Evolutionary conservation across 2,888 invertebrate genomes (phyloP), one percentile per base, ranked within the genome.

Genomic region (Sesamia inferens): DNA sequence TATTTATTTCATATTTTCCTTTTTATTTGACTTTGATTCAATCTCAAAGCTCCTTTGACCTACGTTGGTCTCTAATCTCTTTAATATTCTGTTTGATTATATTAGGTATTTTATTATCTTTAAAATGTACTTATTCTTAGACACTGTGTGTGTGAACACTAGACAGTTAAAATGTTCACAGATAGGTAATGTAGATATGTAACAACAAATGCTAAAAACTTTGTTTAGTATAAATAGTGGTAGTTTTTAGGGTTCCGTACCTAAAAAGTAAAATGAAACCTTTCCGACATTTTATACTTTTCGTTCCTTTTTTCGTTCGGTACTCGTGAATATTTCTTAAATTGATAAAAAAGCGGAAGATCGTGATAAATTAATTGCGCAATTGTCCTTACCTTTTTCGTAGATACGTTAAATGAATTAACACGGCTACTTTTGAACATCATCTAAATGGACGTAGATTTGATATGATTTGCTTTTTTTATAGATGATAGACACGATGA

Each of bases 41-140:
- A 47, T 59, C n/a, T 59, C 61, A 16, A 19, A 59, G 44, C 31
- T 65, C 57, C 6, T 82, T 63, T 82, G 51, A 22, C 31, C 67
- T 66, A 66, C 57, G 13, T 47, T 61, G n/a, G 66, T 62, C 16
- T n/a, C 1, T 5, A 22, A 44, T 64, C 14, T 31, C 42, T 19
- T 62, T 31, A 42, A 57, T 62, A 44, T 74, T 80, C 6, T 11
- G 48, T 59, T 58, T 59, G 19, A 61, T 31, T 61, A 64, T 11
- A 31, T 55, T 76, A 24, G 47, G 13, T 55, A 62, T 63, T 79
- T 39, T 44, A 58, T 44, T 68, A 68, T 58, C 57, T 51, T 77
- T 75, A 6, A 11, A 42, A 5, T 55, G 8, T 6, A 55, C 5
- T n/a, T 39, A 16, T 48, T 31, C 31, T 31, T 31, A 31, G 31